A percentile compares a stretch with the other conserved stretches of the same genome.
phyloP scores from a whole-genome alignment of 2,797 vertebrate genomes.

The Myotis daubentonii region DNA sequence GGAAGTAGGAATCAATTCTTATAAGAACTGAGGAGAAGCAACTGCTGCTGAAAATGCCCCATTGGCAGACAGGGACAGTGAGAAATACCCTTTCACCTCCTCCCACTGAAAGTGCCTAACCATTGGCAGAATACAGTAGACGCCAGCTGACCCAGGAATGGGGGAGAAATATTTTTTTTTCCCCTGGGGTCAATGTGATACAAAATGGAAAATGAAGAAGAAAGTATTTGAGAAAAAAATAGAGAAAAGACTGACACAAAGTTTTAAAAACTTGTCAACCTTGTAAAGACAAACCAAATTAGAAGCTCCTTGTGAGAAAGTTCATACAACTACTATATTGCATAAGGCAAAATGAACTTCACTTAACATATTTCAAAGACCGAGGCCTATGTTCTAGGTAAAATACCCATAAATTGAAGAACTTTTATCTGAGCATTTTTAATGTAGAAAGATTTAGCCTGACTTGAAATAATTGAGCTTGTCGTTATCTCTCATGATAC shows the following conservation, averaged over 20 bases:
- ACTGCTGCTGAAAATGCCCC: background rate
- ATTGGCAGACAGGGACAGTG: background rate
- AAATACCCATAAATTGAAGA: slow-evolving; percentile 78
- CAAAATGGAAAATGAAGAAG: slow-evolving; percentile 1
- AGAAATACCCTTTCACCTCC: background rate
- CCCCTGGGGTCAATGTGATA: background rate
- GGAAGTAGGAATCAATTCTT: background rate
- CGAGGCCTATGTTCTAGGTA: slow-evolving; percentile 45
- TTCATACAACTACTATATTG: slow-evolving; percentile 37
- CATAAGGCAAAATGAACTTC: slow-evolving; percentile 21
- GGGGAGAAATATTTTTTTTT: background rate
- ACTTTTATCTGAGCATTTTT: slow-evolving; percentile 60
- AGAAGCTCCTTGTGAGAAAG: background rate
- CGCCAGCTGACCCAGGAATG: background rate
- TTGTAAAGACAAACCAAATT: slow-evolving; percentile 58
- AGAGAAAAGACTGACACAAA: background rate
- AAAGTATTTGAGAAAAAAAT: slow-evolving; percentile 50
- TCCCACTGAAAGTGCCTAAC: background rate
- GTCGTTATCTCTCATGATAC: slow-evolving; percentile 54
- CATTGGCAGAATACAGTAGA: background rate
- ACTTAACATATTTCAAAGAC: slow-evolving; percentile 51
- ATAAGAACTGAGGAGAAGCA: background rate
- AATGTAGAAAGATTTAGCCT: slow-evolving; percentile 59
- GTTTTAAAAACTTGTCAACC: background rate
- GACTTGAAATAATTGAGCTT: slow-evolving; percentile 69